Evolutionary conservation across 2,888 invertebrate species (phyloP).

Genomic region (Tipula helvola): DNA sequence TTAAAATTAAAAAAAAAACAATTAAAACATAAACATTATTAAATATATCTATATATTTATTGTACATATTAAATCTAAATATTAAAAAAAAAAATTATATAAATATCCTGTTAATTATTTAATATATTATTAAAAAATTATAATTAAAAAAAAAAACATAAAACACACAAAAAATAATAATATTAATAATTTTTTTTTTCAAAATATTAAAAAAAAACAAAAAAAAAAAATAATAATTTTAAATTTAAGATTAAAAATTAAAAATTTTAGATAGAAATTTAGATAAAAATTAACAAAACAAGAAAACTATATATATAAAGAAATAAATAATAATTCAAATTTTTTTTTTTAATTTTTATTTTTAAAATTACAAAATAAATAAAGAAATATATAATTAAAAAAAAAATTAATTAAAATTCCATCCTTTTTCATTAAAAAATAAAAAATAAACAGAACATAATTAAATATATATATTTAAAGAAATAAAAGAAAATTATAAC

Average conservation of each 20-base stretch:
- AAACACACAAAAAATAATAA: neutral
- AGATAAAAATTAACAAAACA: conserved; percentile 4
- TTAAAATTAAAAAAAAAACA: neutral
- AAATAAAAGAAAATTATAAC: neutral
- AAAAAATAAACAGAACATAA: neutral
- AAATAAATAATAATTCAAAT: neutral
- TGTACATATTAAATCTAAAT: neutral
- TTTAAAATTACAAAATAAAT: neutral
- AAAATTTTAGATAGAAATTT: conserved; percentile 4
- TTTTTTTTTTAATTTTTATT: neutral
- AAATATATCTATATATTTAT: neutral
- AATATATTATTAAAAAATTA: conserved; percentile 8
- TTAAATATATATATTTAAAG: neutral
- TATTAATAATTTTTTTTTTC: neutral
- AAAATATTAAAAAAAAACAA: neutral
- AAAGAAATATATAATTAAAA: neutral
- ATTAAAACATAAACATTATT: neutral
- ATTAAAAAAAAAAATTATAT: neutral
- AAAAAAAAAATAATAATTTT: neutral
- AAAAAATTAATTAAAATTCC: neutral
- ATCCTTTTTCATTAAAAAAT: neutral
- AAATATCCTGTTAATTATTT: conserved; percentile 9
- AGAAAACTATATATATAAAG: neutral
- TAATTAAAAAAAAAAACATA: neutral
- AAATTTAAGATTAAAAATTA: neutral